Percentiles rank a stretch among this genome's conserved stretches.
Evolutionary conservation across 2,888 invertebrate species (phyloP).

Genomic region (Drosophila eohydei): DNA sequence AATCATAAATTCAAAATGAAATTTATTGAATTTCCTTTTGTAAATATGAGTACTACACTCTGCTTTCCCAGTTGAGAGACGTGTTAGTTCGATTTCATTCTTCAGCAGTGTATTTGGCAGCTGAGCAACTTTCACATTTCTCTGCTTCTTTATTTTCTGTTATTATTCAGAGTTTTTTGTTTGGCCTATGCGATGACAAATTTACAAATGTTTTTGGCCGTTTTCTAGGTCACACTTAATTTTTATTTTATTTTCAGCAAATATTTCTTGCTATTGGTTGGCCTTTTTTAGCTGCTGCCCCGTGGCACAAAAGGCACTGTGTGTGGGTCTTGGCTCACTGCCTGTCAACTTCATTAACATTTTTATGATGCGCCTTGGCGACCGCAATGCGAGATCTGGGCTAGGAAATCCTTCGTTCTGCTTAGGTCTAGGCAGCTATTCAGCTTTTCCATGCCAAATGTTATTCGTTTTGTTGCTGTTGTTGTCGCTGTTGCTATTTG

Average conservation of each 20-base stretch:
- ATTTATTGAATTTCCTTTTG: neutral
- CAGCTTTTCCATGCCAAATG: conserved; percentile 61
- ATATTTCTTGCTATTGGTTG: conserved; percentile 66
- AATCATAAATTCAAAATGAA: neutral
- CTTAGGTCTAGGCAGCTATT: conserved; percentile 37
- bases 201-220: conserved; percentile 55
- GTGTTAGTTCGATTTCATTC: neutral
- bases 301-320: conserved; percentile 42
- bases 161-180: conserved; percentile 18
- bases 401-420: conserved; percentile 40
- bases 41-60: neutral
- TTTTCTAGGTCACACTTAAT: conserved; percentile 75
- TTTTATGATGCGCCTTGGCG: conserved; percentile 80
- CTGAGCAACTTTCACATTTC: neutral
- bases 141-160: neutral
- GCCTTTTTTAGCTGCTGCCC: conserved; percentile 45
- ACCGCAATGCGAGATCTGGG: conserved; percentile 69
- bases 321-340: conserved; percentile 54
- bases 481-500: conserved; percentile 48
- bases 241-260: conserved; percentile 76
- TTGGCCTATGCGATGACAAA: conserved; percentile 55
- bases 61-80: neutral
- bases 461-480: conserved; percentile 43
- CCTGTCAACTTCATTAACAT: conserved; percentile 76
- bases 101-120: conserved; percentile 1